Conservation (phyloP, 2,888 invertebrate species). For the Lithophane socia region DNA sequence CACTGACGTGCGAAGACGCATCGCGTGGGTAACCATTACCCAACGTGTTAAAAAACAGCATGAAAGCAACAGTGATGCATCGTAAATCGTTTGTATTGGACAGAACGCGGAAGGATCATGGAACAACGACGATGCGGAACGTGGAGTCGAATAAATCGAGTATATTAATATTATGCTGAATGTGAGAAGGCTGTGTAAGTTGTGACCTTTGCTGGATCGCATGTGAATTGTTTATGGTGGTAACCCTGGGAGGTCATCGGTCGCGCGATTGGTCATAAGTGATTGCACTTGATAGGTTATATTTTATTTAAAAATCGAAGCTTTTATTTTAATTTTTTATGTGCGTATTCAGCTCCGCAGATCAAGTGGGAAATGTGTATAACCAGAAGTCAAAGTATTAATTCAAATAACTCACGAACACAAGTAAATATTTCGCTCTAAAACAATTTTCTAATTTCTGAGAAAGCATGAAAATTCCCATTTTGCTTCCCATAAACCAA, state of each 20-base stretch:
- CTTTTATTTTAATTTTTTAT: not conserved
- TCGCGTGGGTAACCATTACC: slow-evolving; percentile 81
- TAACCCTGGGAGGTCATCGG: slow-evolving; percentile 37
- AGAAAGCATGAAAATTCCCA: slow-evolving; percentile 54
- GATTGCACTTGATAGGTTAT: slow-evolving; percentile 15
- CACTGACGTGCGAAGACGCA: slow-evolving; percentile 72
- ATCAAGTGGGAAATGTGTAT: not conserved
- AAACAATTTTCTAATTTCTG: slow-evolving; percentile 34
- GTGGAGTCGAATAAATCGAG: slow-evolving; percentile 72
- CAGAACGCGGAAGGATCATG: slow-evolving; percentile 76
- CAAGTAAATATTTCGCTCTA: slow-evolving; percentile 9
- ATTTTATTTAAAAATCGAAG: not conserved
- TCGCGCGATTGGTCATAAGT: too few relatives aligned
- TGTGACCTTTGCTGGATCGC: slow-evolving; percentile 57
- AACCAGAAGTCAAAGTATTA: not conserved
- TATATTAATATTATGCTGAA: slow-evolving; percentile 70
- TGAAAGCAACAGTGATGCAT: slow-evolving; percentile 85
- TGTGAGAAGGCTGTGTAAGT: slow-evolving; percentile 57
- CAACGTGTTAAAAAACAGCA: slow-evolving; percentile 77
- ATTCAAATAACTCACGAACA: slow-evolving; percentile 46
- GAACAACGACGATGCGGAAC: slow-evolving; percentile 74
- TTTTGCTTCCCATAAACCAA: slow-evolving; percentile 43
- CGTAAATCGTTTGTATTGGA: slow-evolving; percentile 73
- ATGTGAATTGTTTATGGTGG: slow-evolving; percentile 50
- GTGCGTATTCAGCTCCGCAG: too few relatives aligned